Evolutionary conservation across 2,113 vertebrate species (phyloP).

Genomic region (Gorsachius goisagi): DNA sequence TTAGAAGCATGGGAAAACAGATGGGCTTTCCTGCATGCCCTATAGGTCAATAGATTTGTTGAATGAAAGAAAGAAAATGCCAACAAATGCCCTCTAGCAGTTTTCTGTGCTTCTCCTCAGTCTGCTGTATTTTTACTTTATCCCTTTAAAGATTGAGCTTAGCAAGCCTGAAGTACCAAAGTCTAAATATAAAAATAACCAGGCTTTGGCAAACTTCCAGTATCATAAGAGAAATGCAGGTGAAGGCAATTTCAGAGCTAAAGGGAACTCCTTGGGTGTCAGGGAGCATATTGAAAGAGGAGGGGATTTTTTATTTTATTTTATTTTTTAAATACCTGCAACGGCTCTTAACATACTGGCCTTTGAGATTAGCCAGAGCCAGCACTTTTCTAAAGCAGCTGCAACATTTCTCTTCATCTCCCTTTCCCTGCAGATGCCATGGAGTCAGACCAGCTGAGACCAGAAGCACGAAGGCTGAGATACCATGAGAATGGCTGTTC

Average conservation of each 20-base stretch:
- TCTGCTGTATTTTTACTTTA: neutral
- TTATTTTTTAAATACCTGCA: neutral
- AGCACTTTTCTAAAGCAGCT: neutral
- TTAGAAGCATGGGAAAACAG: neutral
- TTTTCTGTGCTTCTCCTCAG: neutral
- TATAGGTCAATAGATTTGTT: neutral
- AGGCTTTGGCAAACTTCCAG: neutral
- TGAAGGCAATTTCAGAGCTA: neutral
- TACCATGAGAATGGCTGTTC: neutral
- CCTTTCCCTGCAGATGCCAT: neutral
- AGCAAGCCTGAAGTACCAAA: neutral
- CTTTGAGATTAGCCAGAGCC: neutral
- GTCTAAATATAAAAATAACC: neutral
- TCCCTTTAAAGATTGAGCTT: neutral
- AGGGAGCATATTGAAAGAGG: neutral
- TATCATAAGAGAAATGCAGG: neutral
- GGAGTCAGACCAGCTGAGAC: neutral
- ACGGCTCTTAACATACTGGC: neutral
- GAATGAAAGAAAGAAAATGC: neutral
- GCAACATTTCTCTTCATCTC: neutral
- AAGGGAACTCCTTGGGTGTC: neutral
- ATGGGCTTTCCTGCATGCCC: neutral
- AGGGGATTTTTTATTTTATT: neutral
- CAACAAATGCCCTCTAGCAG: neutral
- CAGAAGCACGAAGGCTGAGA: neutral